Evolutionary conservation across 2,888 invertebrate species (phyloP), one percentile per base, ranked within the genome.

Genomic region (Scaptomyza reducta): DNA sequence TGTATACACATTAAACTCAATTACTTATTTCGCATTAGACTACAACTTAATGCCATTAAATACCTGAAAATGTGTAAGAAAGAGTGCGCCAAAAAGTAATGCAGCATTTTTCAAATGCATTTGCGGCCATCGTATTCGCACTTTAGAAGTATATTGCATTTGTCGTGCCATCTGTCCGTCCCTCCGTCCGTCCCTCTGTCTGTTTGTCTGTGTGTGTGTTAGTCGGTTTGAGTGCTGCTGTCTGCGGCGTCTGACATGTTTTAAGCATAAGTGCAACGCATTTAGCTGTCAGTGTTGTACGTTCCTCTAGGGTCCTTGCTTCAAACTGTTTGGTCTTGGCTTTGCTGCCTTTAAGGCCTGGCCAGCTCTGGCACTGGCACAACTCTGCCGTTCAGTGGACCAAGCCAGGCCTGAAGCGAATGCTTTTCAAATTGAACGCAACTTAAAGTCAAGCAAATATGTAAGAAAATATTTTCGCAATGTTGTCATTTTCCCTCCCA

Each of bases 221-320:
- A 51, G 46, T 61, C 61, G 50, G 53, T 72, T 76, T 79, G 79
- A 84, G 84, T 83, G 83, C 87, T 83, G 83, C 87, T 87, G 84
- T 79, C 79, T 74, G 70, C 73, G 77, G 64, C 67, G 80, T 76
- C 86, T 82, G 82, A 79, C 80, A 82, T 88, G 88, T 79, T 84
- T 84, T 84, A 87, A 82, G 85, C 84, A 80, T 84, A 86, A 86
- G 86, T 84, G 84, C 82, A 80, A 84, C 80, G 87, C 86, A 87
- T 87, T 87, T 87, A 84, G 82, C 88, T 86, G 86, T 88, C 86
- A 86, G 65, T 60, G 62, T 50, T 58, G 54, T 72, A 68, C 67
- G 68, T 31, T 51, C 60, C 45, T 49, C 53, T 42, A 31, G 57
- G 55, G 65, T 46, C 29, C 40, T 53, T 9, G 18, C 25, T 44